Conservation (phyloP, 2,113 vertebrate species). For the Sturnira hondurensis region DNA sequence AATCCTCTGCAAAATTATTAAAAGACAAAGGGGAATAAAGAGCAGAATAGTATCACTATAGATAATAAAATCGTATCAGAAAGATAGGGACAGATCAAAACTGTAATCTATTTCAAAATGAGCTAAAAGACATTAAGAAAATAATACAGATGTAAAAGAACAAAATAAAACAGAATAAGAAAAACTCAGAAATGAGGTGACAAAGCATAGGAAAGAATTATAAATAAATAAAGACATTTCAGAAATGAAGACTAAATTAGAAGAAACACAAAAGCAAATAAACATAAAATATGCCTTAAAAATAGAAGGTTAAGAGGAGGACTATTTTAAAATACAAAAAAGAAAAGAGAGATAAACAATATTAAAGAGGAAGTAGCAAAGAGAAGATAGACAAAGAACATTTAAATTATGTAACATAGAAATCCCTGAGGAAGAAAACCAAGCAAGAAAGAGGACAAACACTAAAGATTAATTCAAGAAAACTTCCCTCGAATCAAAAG, state of each 20-base stretch:
- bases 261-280: neutral
- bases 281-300: neutral
- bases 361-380: neutral
- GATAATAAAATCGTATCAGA: slow-evolving; percentile 37
- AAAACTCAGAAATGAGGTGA: slow-evolving; percentile 49
- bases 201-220: slow-evolving; percentile 4
- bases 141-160: slow-evolving; percentile 42
- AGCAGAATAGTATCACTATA: slow-evolving; percentile 18
- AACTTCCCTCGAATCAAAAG: neutral
- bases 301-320: neutral
- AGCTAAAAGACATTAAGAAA: slow-evolving; percentile 48
- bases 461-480: neutral
- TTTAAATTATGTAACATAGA: neutral
- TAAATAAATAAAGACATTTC: slow-evolving; percentile 48
- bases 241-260: neutral
- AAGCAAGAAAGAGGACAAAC: neutral
- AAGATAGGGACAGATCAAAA: slow-evolving; percentile 52
- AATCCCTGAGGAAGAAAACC: neutral
- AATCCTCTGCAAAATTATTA: slow-evolving; percentile 24
- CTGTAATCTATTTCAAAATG: slow-evolving; percentile 31
- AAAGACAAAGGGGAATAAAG: slow-evolving; percentile 45
- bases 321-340: neutral
- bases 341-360: neutral
- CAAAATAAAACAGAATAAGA: slow-evolving; percentile 24
- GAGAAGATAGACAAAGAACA: neutral